Conservation (phyloP, 53 echinoderm and acorn worm genomes). For the Zoroaster sp. region DNA sequence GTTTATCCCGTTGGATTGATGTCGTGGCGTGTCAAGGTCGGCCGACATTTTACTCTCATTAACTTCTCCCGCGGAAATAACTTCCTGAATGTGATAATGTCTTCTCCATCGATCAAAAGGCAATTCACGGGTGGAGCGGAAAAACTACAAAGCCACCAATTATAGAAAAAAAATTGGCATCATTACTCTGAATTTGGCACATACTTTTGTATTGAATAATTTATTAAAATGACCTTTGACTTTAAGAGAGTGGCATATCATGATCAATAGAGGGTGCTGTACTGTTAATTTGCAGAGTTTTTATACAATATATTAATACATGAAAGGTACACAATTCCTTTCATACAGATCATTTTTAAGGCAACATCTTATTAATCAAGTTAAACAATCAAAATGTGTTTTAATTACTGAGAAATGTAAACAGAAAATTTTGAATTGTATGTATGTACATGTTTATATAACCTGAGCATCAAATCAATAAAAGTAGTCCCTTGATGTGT, state of each 20-base stretch:
- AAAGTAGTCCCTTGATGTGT: too few relatives aligned
- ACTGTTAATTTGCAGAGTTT: background rate
- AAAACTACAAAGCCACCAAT: background rate
- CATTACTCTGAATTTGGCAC: background rate
- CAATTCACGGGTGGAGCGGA: background rate
- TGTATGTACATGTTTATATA: too few relatives aligned
- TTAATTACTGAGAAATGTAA: too few relatives aligned
- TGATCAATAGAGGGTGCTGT: slow-evolving; percentile 27
- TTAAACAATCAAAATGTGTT: too few relatives aligned
- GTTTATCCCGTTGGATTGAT: background rate
- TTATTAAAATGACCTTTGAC: background rate
- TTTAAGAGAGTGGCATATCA: background rate
- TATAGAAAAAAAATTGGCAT: background rate
- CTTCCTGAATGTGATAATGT: background rate
- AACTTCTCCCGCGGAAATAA: background rate
- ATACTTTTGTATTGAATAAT: background rate
- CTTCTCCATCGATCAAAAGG: background rate
- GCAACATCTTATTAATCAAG: too few relatives aligned
- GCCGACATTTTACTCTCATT: background rate
- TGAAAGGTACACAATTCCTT: too few relatives aligned
- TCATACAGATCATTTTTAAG: too few relatives aligned
- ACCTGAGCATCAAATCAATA: too few relatives aligned
- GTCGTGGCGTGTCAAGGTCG: background rate
- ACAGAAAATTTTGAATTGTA: too few relatives aligned
- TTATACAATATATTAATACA: too few relatives aligned